phyloP scores from a whole-genome alignment of 2,797 vertebrate genomes.

The Clarias fuscus region DNA sequence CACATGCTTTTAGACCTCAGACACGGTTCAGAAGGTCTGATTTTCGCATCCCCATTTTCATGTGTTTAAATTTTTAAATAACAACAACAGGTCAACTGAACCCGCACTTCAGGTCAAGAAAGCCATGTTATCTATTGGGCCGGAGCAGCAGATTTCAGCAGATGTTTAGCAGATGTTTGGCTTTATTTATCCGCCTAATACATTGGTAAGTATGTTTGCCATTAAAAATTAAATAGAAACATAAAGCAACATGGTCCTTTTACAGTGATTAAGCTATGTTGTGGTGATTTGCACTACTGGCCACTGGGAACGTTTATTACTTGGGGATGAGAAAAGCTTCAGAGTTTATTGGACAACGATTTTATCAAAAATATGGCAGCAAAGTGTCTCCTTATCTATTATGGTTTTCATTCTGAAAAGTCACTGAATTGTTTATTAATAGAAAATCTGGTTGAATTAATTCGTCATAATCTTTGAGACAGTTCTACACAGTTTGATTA shows the following conservation, averaged over 20 bases:
- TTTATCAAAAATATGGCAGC: background rate
- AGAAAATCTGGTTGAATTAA: background rate
- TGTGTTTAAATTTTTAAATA: background rate
- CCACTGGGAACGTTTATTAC: constrained; percentile 1
- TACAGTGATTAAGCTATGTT: background rate
- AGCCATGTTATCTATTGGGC: constrained; percentile 9
- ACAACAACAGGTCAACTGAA: constrained; percentile 5
- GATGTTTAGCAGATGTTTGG: constrained; percentile 28
- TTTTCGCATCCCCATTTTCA: background rate
- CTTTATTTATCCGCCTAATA: constrained; percentile 14
- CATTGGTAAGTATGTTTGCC: background rate
- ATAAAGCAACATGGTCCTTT: background rate
- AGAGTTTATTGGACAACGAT: constrained; percentile 16
- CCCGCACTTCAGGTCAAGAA: background rate
- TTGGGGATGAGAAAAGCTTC: background rate
- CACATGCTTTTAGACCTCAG: background rate
- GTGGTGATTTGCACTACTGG: background rate
- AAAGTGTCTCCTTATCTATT: background rate
- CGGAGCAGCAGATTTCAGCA: background rate
- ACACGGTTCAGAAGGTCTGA: constrained; percentile 7
- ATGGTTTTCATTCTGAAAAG: background rate
- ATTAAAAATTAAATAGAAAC: constrained; percentile 8
- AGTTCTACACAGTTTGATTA: background rate
- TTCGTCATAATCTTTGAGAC: background rate
- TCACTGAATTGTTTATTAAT: background rate